A percentile compares a stretch with the other conserved stretches of the same genome.
Evolutionary conservation across 2,797 vertebrate species (phyloP).

Genomic region (Aplochiton taeniatus): DNA sequence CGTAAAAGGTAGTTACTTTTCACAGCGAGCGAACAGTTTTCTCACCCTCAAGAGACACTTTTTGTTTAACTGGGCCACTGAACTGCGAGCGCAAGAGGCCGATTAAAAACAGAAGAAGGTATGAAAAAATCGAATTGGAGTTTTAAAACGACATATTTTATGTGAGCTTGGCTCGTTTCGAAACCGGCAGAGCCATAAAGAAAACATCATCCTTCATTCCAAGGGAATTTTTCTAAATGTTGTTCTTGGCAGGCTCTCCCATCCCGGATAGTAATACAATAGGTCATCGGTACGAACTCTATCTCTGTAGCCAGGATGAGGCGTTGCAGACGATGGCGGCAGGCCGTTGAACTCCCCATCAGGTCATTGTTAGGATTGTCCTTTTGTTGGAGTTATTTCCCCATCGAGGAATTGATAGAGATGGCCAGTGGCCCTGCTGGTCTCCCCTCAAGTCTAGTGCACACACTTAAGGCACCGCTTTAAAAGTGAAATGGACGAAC

Average conservation of each 20-base stretch:
- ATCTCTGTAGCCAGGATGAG: neutral
- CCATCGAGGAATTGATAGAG: no score
- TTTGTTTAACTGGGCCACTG: conserved; percentile 2
- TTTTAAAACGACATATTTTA: conserved; percentile 5
- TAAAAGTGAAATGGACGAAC: no score
- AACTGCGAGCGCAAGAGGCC: neutral
- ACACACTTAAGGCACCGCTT: no score
- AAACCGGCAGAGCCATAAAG: conserved; percentile 23
- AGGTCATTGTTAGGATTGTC: neutral
- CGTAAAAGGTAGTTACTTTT: conserved; percentile 36
- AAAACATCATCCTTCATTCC: conserved; percentile 18
- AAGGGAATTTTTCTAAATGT: conserved; percentile 46
- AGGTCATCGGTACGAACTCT: conserved; percentile 24
- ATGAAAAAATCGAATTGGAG: neutral
- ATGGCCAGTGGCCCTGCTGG: no score
- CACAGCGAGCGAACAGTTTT: conserved; percentile 43
- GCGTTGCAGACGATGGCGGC: conserved; percentile 1
- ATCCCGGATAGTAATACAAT: conserved; percentile 37
- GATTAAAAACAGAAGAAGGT: neutral
- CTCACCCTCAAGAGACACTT: conserved; percentile 10
- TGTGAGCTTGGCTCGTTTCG: conserved; percentile 13
- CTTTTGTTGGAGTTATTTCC: neutral
- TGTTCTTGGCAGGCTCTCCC: conserved; percentile 32
- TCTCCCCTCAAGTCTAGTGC: no score
- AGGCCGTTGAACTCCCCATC: neutral